Evolutionary conservation across 2,888 invertebrate species (phyloP).

Genomic region (Chaetogeoica ovagalla): DNA sequence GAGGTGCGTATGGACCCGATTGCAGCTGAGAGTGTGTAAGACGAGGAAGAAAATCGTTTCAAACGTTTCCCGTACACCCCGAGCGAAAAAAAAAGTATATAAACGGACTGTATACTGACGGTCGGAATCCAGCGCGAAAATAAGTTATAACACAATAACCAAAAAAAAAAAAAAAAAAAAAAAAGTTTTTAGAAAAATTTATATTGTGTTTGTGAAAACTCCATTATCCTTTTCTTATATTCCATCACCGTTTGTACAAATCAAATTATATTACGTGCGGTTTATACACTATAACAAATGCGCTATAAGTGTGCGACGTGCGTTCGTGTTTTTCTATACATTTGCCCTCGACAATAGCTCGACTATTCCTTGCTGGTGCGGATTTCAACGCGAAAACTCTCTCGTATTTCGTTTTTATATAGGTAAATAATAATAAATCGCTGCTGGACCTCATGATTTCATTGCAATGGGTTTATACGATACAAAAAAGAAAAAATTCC

Average conservation of each 20-base stretch:
- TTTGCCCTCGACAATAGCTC: too few species aligned
- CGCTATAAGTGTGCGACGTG: neutral
- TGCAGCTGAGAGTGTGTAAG: too few species aligned
- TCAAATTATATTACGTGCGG: neutral
- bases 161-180: too few species aligned
- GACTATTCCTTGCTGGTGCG: too few species aligned
- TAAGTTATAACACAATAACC: constrained; percentile 21
- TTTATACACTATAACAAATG: neutral
- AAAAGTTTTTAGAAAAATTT: constrained; percentile 7
- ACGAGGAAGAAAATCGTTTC: neutral
- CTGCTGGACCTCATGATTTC: too few species aligned
- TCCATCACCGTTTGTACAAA: neutral
- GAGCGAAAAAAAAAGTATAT: neutral
- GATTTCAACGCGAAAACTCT: too few species aligned
- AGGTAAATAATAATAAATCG: too few species aligned
- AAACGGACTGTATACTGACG: neutral
- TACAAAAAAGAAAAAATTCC: too few species aligned
- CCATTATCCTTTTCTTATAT: neutral
- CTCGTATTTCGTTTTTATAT: too few species aligned
- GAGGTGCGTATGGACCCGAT: too few species aligned
- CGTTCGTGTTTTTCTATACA: too few species aligned
- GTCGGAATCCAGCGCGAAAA: constrained; percentile 2
- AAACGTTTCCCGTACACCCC: constrained; percentile 7
- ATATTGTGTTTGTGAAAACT: constrained; percentile 34
- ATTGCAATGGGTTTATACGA: too few species aligned